Evolutionary conservation across 2,113 vertebrate genomes (phyloP).

Genomic region (Hoplias malabaricus): DNA sequence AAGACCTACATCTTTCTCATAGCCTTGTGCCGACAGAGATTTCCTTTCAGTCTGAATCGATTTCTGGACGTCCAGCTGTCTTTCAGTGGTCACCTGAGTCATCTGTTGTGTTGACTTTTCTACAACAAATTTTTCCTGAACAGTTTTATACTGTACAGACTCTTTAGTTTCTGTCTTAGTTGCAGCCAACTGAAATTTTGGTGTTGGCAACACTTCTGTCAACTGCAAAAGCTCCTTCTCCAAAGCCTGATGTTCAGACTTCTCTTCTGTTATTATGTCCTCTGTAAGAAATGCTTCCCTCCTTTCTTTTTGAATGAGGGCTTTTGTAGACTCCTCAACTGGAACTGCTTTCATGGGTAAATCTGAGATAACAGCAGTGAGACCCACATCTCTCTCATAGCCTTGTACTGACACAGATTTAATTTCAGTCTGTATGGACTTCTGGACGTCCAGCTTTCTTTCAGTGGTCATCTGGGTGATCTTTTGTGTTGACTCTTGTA

Average conservation of each 20-base stretch:
- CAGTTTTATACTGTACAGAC: too few relatives aligned
- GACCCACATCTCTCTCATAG: conserved; percentile 60
- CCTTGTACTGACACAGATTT: conserved; percentile 42
- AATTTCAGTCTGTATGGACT: conserved; percentile 49
- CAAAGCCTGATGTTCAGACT: conserved; percentile 25
- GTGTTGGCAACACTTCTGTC: too few relatives aligned
- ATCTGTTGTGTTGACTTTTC: too few relatives aligned
- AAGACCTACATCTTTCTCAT: conserved; percentile 59
- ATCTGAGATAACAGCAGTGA: conserved; percentile 44
- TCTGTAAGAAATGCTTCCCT: conserved; percentile 66
- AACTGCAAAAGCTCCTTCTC: conserved; percentile 55
- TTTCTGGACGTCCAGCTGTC: too few relatives aligned
- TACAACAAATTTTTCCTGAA: too few relatives aligned
- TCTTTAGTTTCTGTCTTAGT: too few relatives aligned
- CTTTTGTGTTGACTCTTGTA: conserved; percentile 56
- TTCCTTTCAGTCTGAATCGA: too few relatives aligned
- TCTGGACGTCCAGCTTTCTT: conserved; percentile 14
- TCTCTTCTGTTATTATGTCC: conserved; percentile 52
- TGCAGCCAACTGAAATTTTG: too few relatives aligned
- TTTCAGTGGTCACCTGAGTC: too few relatives aligned
- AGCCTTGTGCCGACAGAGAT: too few relatives aligned
- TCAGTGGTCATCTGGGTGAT: not conserved
- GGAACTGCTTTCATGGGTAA: conserved; percentile 26
- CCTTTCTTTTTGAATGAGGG: conserved; percentile 59
- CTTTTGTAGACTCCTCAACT: conserved; percentile 55